Evolutionary conservation across 2,888 invertebrate genomes (phyloP).

Genomic region (Epinotia bilunana): DNA sequence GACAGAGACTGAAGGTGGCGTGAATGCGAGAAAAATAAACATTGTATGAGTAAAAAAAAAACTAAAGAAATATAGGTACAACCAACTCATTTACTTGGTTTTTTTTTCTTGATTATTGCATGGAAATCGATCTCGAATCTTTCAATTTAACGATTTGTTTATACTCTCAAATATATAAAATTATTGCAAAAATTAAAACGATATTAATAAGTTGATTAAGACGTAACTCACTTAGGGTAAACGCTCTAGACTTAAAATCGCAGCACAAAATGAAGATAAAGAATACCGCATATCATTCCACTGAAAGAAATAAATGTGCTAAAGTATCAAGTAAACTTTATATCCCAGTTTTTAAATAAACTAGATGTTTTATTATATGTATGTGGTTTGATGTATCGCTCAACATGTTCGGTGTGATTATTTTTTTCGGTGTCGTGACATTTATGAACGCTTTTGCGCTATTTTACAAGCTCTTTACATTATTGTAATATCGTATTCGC

Average conservation of each 20-base stretch:
- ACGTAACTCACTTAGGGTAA: not conserved
- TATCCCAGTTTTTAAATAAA: slow-evolving; percentile 35
- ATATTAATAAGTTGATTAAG: no score
- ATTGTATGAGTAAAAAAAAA: not conserved
- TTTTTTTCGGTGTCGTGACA: slow-evolving; percentile 78
- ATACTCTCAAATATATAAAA: no score
- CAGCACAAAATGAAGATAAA: not conserved
- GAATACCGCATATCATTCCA: not conserved
- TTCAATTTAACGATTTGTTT: not conserved
- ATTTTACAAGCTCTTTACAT: slow-evolving; percentile 57
- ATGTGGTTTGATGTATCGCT: slow-evolving; percentile 56
- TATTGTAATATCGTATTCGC: slow-evolving; percentile 33
- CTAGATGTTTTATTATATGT: slow-evolving; percentile 45
- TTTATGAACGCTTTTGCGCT: slow-evolving; percentile 82
- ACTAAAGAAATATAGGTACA: no score
- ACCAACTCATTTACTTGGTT: not conserved
- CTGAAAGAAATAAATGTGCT: slow-evolving; percentile 21
- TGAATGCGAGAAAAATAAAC: not conserved
- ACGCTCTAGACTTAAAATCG: not conserved
- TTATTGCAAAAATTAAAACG: no score
- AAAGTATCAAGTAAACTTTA: slow-evolving; percentile 10
- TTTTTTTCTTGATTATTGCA: not conserved
- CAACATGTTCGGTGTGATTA: slow-evolving; percentile 69
- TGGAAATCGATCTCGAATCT: not conserved
- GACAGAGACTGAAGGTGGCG: no score